Conservation (phyloP, 2,113 vertebrate genomes). For the Abramis brama region DNA sequence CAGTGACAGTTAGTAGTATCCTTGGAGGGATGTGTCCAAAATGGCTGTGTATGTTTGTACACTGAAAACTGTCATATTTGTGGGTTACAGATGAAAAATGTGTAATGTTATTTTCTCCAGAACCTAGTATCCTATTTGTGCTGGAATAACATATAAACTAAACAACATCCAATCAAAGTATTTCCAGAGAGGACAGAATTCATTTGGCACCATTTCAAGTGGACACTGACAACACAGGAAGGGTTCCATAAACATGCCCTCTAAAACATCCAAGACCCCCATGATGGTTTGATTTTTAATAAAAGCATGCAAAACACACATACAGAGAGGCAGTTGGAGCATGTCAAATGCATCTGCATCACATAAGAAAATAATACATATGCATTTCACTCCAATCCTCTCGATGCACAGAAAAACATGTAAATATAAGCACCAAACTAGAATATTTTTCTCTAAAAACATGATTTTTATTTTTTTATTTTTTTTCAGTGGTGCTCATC, state of each 20-base stretch:
- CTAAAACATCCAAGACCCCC: not conserved
- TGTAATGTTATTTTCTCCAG: not conserved
- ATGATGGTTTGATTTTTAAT: not conserved
- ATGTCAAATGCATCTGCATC: not conserved
- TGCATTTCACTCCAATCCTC: not conserved
- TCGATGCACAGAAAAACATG: not conserved
- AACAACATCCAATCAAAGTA: not conserved
- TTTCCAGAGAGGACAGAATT: not conserved
- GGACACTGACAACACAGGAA: conserved; percentile 1
- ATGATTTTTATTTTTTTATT: not conserved
- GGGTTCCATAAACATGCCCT: not conserved
- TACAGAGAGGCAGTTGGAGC: not conserved
- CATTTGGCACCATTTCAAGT: not conserved
- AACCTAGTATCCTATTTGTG: not conserved
- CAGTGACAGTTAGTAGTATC: not conserved
- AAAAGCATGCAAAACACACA: not conserved
- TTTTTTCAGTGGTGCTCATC: not conserved
- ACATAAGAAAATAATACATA: not conserved
- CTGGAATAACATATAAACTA: conserved; percentile 9
- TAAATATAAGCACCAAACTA: not conserved
- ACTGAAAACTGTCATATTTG: not conserved
- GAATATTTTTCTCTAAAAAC: not conserved
- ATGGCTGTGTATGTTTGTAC: not conserved
- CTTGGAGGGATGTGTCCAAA: not conserved
- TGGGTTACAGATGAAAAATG: not conserved